Evolutionary conservation across 2,113 vertebrate genomes (phyloP).

Genomic region (Eulemur rufifrons): DNA sequence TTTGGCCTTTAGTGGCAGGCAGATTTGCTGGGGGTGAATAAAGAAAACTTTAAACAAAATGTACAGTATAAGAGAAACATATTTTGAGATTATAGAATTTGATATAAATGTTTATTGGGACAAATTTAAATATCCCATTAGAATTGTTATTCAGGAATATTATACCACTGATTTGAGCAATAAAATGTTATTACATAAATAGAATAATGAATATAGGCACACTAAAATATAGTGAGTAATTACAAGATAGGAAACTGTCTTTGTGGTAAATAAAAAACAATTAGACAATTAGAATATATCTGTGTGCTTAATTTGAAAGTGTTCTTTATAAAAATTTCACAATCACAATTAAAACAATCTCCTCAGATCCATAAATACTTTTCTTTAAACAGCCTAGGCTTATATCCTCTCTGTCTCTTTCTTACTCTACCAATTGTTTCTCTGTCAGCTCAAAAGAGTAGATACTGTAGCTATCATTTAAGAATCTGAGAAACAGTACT

Average conservation of each 20-base stretch:
- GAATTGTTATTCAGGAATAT: conserved; percentile 33
- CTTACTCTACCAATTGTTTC: not conserved
- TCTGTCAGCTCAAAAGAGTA: not conserved
- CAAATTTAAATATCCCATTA: conserved; percentile 20
- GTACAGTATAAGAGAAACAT: not conserved
- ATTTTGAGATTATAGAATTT: not conserved
- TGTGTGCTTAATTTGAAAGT: not conserved
- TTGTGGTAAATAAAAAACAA: not conserved
- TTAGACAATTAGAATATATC: not conserved
- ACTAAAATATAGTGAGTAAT: not conserved
- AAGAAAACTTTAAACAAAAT: not conserved
- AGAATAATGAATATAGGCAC: not conserved
- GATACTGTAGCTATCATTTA: not conserved
- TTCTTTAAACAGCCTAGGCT: not conserved
- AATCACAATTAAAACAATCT: not conserved
- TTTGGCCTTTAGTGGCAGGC: not conserved
- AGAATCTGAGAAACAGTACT: not conserved
- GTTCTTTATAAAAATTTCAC: not conserved
- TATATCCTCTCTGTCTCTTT: not conserved
- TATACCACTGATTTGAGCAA: not conserved
- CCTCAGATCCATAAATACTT: not conserved
- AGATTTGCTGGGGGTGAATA: not conserved
- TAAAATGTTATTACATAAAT: not conserved
- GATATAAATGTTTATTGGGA: conserved; percentile 25
- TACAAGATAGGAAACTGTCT: not conserved